phyloP scores from a whole-genome alignment of 2,113 vertebrate genomes.

The Ctenomys sociabilis region DNA sequence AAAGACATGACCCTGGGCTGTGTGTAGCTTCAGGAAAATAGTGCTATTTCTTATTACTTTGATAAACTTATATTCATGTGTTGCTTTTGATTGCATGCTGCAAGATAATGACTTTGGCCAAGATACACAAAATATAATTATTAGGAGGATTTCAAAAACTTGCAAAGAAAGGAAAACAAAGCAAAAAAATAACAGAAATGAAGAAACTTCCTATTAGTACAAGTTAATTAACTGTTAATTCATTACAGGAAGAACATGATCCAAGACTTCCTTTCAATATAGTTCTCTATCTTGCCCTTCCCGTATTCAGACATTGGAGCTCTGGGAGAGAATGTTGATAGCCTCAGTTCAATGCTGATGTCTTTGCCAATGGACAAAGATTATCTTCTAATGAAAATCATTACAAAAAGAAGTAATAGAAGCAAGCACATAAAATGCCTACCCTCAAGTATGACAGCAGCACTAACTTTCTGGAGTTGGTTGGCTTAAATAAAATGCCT shows the following conservation, averaged over 20 bases:
- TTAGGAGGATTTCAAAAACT: neutral
- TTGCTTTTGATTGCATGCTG: neutral
- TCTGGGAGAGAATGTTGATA: neutral
- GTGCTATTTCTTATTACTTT: neutral
- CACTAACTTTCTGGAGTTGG: neutral
- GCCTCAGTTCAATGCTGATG: neutral
- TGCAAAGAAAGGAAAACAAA: neutral
- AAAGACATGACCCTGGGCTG: neutral
- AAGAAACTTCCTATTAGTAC: neutral
- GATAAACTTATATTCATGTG: neutral
- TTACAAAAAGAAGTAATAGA: neutral
- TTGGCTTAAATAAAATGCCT: conserved; percentile 26
- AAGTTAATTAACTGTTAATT: neutral
- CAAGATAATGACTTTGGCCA: conserved; percentile 8
- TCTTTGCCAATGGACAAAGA: neutral
- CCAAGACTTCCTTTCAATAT: neutral
- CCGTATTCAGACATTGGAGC: neutral
- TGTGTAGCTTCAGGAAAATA: neutral
- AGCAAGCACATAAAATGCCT: conserved; percentile 6
- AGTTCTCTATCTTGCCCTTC: neutral
- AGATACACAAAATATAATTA: neutral
- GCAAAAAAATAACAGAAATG: neutral
- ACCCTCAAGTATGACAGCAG: neutral
- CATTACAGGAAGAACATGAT: neutral
- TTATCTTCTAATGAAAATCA: neutral